These are phyloP conservation scores for Dilophus febrilis DNA, from an alignment of 2,888 invertebrate species.

Conservation along the genomic window DNA sequence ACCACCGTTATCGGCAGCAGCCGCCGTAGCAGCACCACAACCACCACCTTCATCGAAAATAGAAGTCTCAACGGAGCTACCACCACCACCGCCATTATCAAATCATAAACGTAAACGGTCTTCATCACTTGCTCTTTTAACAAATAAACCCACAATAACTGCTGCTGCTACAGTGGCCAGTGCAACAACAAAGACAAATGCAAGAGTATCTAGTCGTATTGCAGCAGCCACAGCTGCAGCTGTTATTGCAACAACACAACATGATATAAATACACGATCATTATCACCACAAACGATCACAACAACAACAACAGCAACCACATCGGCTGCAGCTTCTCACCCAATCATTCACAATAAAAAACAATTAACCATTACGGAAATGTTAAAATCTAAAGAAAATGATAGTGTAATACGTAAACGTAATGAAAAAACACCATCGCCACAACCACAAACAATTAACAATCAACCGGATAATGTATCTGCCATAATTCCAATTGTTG, in stretches of 20 bases:
- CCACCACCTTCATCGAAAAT: no score
- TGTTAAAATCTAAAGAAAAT: conserved; percentile 20
- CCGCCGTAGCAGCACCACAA: no score
- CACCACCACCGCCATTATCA: no score
- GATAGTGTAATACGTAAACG: no score
- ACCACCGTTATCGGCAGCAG: no score
- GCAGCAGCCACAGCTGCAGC: conserved; percentile 6
- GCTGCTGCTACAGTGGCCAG: no score
- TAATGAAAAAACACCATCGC: no score
- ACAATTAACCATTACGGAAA: conserved; percentile 28
- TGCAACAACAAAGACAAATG: conserved; percentile 4
- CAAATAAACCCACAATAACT: neutral
- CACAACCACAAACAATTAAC: no score
- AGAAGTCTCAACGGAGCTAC: no score
- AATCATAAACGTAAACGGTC: conserved; percentile 9
- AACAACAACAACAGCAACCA: neutral
- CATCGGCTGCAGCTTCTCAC: conserved; percentile 7
- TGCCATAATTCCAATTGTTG: no score
- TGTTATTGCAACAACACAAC: conserved; percentile 1
- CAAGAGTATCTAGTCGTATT: conserved; percentile 9
- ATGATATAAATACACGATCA: neutral
- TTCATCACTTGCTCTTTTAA: no score
- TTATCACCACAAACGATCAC: neutral
- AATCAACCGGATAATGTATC: no score
- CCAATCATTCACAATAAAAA: conserved; percentile 13